Evolutionary conservation across 2,113 vertebrate genomes (phyloP).

Genomic region (Sinosuthora webbiana): DNA sequence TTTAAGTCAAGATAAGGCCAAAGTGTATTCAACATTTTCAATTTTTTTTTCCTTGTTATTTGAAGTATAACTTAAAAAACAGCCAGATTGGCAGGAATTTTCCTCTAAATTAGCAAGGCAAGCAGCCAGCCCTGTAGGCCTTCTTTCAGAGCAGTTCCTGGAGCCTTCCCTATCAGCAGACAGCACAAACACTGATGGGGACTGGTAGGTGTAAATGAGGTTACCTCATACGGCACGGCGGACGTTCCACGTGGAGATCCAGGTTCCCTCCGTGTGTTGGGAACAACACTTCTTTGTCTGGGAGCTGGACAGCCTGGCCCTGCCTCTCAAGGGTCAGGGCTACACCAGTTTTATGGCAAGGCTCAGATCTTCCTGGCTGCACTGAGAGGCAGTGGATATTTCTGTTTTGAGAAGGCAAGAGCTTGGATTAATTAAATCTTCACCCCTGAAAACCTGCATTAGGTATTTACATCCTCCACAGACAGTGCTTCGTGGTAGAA

Average conservation of each 20-base stretch:
- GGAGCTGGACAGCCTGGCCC: background rate
- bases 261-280: background rate
- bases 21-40: background rate
- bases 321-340: background rate
- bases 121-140: background rate
- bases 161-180: background rate
- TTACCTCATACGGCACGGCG: accelerated
- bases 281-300: slow-evolving; percentile 19
- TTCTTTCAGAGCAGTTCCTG: background rate
- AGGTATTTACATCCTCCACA: background rate
- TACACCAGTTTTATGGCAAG: background rate
- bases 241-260: background rate
- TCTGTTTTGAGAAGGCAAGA: background rate
- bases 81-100: background rate
- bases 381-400: background rate
- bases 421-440: background rate
- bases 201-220: background rate
- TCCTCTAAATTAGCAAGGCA: background rate
- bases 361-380: background rate
- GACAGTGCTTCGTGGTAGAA: background rate
- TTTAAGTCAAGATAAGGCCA: background rate
- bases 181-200: background rate
- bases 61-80: background rate
- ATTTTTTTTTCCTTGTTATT: background rate
- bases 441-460: background rate